Evolutionary conservation across 2,888 invertebrate species (phyloP).

Genomic region (Hemistola chrysoprasaria): DNA sequence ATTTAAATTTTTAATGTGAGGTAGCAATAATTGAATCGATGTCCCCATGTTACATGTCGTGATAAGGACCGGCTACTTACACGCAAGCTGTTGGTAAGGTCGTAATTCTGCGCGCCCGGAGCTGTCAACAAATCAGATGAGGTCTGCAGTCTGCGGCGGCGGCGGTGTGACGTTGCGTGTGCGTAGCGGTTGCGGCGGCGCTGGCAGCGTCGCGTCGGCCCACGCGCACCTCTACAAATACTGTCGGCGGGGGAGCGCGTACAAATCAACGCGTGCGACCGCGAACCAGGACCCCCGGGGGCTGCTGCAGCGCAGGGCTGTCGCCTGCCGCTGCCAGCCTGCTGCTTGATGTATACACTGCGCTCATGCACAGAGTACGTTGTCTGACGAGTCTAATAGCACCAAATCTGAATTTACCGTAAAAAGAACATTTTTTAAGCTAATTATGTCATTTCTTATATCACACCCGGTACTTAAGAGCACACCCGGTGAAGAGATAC

Average conservation of each 20-base stretch:
- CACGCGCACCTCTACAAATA: constrained; percentile 70
- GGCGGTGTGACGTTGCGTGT: constrained; percentile 7
- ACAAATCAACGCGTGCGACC: constrained; percentile 74
- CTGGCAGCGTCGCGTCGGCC: constrained; percentile 29
- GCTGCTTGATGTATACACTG: neutral
- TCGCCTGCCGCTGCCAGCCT: neutral
- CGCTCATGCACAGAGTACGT: too few relatives aligned
- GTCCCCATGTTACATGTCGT: too few relatives aligned
- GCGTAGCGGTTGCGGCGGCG: constrained; percentile 30
- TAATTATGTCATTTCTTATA: too few relatives aligned
- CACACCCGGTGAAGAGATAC: too few relatives aligned
- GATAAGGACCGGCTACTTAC: constrained; percentile 6
- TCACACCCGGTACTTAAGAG: too few relatives aligned
- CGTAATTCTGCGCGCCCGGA: constrained; percentile 5
- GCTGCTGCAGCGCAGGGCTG: constrained; percentile 54
- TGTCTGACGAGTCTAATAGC: too few relatives aligned
- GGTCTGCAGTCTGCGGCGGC: neutral
- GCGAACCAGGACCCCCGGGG: constrained; percentile 61
- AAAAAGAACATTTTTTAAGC: too few relatives aligned
- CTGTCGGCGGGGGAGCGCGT: constrained; percentile 74
- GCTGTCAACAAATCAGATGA: constrained; percentile 11
- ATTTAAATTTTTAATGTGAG: too few relatives aligned
- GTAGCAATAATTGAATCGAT: too few relatives aligned
- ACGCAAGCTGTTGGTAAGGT: constrained; percentile 2
- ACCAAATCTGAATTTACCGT: too few relatives aligned